Evolutionary conservation across 2,797 vertebrate species (phyloP), one percentile per base, ranked within the genome.

Genomic region (Cyprinodon diabolis): DNA sequence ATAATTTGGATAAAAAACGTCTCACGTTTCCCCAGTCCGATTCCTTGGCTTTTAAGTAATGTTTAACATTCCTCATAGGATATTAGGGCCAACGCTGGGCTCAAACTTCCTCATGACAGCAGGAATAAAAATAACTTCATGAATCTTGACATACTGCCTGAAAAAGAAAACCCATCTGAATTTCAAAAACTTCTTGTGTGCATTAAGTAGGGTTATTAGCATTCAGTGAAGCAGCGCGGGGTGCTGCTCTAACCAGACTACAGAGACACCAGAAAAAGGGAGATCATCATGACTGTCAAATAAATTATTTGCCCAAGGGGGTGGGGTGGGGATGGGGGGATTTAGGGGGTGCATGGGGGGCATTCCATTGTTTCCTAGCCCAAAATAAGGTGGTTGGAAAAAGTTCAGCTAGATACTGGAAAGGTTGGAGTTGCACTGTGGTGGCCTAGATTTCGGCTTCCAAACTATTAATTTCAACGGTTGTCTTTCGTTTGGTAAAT

Each of bases 201-300:
- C 74, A 77, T 74, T 78, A 25, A 66, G 66, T 40, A 79, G 56
- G 57, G 73, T 52, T 56, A 88, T 87, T 75, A 75, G 70, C 74
- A 82, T 88, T 78, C 85, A 79, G 71, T 3, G 62, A 8, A 58
- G 82, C 69, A n/a, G 71, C 74, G 52, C n/a, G 1, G 47, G 57
- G 55, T 51, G 37, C 68, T 8, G 6, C 19, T 45, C 80, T 76
- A 82, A 84, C 66, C 74, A 78, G 62, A 78, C 81, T 45, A 65
- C 72, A 56, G 74, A 80, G 77, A 80, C 68, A 14, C 43, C 63
- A 78, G 72, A 72, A 43, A 72, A 80, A 66, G 79, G 5, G 5
- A 75, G 60, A 82, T 83, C 74, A 85, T 82, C 76, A 72, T 56
- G 57, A 75, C 75, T 76, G 83, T 81, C 83, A 79, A 71, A 77